A percentile compares a stretch with the other conserved stretches of the same genome.
These are phyloP conservation scores for Lissonota sp. DNA, from an alignment of 2,888 invertebrate genomes.

Conservation along the genomic window DNA sequence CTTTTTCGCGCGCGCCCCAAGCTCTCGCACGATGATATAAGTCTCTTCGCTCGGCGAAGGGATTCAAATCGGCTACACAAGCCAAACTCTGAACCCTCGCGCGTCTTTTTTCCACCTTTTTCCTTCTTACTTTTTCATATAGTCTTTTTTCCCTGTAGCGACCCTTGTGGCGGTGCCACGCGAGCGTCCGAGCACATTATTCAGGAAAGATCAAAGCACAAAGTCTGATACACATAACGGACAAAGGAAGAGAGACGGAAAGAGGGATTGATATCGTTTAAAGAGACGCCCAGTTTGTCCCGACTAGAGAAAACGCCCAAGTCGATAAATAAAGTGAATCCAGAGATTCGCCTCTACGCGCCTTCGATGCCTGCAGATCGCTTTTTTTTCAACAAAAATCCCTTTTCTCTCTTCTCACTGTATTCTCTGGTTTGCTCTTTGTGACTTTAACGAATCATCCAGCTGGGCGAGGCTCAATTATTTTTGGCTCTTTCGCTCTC, in stretches of 20 bases:
- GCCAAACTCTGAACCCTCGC: slow-evolving; percentile 39
- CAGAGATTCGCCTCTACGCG: slow-evolving; percentile 10
- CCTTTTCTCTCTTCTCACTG: not conserved
- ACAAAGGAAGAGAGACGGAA: too few species aligned
- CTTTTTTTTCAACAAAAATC: slow-evolving; percentile 22
- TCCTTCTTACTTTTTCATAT: slow-evolving; percentile 32
- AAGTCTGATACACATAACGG: slow-evolving; percentile 45
- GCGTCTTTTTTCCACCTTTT: slow-evolving; percentile 24
- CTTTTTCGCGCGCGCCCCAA: slow-evolving; percentile 24
- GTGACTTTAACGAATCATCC: slow-evolving; percentile 37
- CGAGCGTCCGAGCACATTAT: slow-evolving; percentile 70
- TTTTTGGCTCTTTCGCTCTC: slow-evolving; percentile 57
- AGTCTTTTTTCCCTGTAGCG: not conserved
- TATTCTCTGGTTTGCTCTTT: slow-evolving; percentile 27
- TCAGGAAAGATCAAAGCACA: slow-evolving; percentile 79
- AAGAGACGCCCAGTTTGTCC: slow-evolving; percentile 70
- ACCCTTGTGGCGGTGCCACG: not conserved
- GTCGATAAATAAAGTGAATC: slow-evolving; percentile 66
- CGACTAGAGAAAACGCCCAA: slow-evolving; percentile 66
- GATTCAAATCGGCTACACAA: slow-evolving; percentile 55
- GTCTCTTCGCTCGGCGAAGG: slow-evolving; percentile 10
- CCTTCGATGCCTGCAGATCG: slow-evolving; percentile 16
- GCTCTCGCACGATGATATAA: not conserved
- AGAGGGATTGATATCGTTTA: slow-evolving; percentile 77
- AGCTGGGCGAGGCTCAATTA: slow-evolving; percentile 46